A percentile compares a stretch with the other conserved stretches of the same genome.
Conservation (phyloP, 2,888 invertebrate genomes). For the Trilocha varians region DNA sequence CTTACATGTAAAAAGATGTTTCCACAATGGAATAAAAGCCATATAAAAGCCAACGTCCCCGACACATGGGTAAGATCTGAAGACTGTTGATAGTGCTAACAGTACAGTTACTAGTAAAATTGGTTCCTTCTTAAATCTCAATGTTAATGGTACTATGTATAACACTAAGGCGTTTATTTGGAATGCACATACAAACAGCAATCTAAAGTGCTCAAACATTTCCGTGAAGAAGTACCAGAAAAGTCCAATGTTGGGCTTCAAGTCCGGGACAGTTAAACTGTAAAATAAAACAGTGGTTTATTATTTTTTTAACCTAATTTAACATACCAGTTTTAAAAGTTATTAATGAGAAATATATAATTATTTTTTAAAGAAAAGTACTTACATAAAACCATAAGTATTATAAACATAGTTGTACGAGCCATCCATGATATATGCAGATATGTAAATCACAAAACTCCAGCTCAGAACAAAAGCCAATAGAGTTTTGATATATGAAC, state of each 20-base stretch:
- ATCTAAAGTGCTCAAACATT: conserved; percentile 99
- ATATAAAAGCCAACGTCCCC: conserved; percentile 96
- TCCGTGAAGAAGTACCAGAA: conserved; percentile 99
- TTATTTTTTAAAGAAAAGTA: conserved; percentile 14
- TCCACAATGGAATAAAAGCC: conserved; percentile 92
- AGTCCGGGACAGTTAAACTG: conserved; percentile 91
- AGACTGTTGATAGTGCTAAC: conserved; percentile 88
- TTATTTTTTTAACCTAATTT: no score
- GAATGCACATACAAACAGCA: conserved; percentile 95
- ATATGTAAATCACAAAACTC: conserved; percentile 71
- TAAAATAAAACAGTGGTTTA: conserved; percentile 24
- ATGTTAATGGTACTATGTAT: conserved; percentile 90
- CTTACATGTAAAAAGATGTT: conserved; percentile 90
- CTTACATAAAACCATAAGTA: conserved; percentile 89
- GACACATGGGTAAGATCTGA: conserved; percentile 95
- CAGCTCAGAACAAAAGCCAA: conserved; percentile 69
- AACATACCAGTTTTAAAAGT: no score
- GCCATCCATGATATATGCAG: conserved; percentile 76
- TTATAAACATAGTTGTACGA: conserved; percentile 78
- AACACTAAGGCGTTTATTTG: conserved; percentile 95
- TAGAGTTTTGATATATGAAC: conserved; percentile 63
- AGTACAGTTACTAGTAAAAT: conserved; percentile 85
- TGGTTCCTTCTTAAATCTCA: conserved; percentile 85
- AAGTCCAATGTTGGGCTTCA: conserved; percentile 96
- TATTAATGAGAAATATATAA: no score